phyloP scores from a whole-genome alignment of 64 coral and sea anemone genomes.

The Montipora efflorescens region DNA sequence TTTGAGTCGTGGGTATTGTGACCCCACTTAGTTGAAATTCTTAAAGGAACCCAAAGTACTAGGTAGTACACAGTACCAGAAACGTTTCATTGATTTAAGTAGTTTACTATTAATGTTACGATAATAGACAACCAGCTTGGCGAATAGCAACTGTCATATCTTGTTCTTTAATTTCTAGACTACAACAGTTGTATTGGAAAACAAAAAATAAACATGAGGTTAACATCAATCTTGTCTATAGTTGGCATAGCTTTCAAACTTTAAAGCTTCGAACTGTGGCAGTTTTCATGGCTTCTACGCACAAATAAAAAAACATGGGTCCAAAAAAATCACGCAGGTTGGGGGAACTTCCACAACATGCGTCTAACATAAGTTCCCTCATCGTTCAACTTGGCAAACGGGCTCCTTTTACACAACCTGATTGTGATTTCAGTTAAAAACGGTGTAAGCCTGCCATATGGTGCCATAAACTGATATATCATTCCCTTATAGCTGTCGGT shows the following conservation, averaged over 20 bases:
- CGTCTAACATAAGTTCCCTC: background rate
- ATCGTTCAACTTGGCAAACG: background rate
- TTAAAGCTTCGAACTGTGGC: background rate
- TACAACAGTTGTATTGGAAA: slow-evolving; percentile 20
- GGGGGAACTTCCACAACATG: background rate
- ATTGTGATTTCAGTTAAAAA: background rate
- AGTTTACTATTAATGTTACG: too few species aligned
- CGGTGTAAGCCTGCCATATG: slow-evolving; percentile 13
- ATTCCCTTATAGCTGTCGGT: slow-evolving; percentile 26
- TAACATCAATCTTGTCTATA: background rate
- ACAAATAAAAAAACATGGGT: background rate
- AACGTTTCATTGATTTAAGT: too few species aligned
- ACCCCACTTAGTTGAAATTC: background rate
- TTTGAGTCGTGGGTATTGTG: slow-evolving; percentile 12
- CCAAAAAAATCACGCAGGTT: background rate
- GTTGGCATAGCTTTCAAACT: slow-evolving; percentile 3
- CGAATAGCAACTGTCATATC: too few species aligned
- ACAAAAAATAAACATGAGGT: background rate
- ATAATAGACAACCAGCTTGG: too few species aligned
- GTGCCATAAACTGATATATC: slow-evolving; percentile 18
- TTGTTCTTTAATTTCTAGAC: too few species aligned
- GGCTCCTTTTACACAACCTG: slow-evolving; percentile 13
- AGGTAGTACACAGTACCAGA: background rate
- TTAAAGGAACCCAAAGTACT: background rate
- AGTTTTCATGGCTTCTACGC: background rate